Evolutionary conservation across 2,797 vertebrate species (phyloP).

Genomic region (Brachymystax lenok): DNA sequence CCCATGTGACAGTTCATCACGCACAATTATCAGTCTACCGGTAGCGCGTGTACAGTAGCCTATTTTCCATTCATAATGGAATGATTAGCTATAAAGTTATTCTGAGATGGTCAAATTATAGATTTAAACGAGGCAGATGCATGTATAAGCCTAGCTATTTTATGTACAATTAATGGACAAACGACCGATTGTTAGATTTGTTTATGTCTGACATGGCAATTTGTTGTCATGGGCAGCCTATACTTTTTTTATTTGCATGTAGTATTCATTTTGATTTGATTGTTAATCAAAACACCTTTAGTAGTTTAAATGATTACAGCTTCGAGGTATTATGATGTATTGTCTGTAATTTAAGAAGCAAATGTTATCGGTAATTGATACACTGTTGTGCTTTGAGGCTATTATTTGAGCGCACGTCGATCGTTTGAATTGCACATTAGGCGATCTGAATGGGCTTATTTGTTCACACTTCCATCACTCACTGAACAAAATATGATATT

Average conservation of each 20-base stretch:
- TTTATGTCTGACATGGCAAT: too few species aligned
- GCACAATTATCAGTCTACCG: background rate
- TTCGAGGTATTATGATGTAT: background rate
- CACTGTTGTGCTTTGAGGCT: background rate
- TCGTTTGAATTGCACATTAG: background rate
- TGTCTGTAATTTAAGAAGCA: background rate
- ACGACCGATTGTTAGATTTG: background rate
- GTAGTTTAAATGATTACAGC: too few species aligned
- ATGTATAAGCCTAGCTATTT: too few species aligned
- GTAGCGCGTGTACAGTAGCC: background rate
- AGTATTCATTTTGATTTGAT: too few species aligned
- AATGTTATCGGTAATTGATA: background rate
- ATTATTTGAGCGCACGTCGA: background rate
- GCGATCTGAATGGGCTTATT: background rate
- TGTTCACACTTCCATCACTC: background rate
- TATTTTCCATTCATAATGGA: background rate
- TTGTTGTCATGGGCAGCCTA: too few species aligned
- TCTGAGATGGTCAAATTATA: background rate
- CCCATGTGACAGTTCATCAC: conserved; percentile 16
- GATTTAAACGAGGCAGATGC: background rate
- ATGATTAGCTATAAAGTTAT: background rate
- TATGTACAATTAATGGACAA: background rate
- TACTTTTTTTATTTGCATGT: too few species aligned
- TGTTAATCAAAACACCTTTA: too few species aligned
- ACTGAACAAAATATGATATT: background rate